Conservation (phyloP, 1,140 invertebrate species). For the Cotesia typhae region DNA sequence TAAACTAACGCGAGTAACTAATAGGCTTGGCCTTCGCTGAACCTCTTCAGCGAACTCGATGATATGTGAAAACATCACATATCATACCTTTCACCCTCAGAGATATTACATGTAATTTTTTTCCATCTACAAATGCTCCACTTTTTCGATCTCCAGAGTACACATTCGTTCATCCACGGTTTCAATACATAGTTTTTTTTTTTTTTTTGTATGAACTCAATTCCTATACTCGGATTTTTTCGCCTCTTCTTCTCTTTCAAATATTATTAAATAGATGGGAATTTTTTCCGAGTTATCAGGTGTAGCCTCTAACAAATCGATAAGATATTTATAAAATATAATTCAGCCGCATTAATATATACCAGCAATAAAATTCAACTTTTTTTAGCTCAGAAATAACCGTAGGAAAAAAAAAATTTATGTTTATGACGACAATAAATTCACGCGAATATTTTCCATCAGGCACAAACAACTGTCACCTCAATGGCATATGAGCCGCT, state of each 20-base stretch:
- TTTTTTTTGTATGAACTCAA: not conserved
- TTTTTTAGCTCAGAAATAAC: too few species aligned
- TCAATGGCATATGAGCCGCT: not conserved
- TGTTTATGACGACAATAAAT: too few species aligned
- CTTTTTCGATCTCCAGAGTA: conserved; percentile 1
- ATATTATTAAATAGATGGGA: too few species aligned
- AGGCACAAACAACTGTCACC: not conserved
- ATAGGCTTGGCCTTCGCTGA: not conserved
- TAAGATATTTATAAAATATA: too few species aligned
- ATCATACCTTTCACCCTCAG: not conserved
- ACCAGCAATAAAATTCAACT: too few species aligned
- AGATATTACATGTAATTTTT: conserved; percentile 8
- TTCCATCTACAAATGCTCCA: not conserved
- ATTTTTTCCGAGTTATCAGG: too few species aligned
- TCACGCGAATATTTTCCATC: too few species aligned
- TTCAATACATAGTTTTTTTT: not conserved
- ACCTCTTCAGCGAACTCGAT: not conserved
- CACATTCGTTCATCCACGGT: conserved; percentile 1
- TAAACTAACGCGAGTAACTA: not conserved
- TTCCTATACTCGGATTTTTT: too few species aligned
- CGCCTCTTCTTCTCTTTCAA: too few species aligned
- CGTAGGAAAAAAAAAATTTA: too few species aligned
- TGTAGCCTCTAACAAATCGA: too few species aligned
- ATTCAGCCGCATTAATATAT: too few species aligned
- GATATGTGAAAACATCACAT: not conserved